Conservation (phyloP, 2,113 vertebrate genomes). For the Passer domesticus region DNA sequence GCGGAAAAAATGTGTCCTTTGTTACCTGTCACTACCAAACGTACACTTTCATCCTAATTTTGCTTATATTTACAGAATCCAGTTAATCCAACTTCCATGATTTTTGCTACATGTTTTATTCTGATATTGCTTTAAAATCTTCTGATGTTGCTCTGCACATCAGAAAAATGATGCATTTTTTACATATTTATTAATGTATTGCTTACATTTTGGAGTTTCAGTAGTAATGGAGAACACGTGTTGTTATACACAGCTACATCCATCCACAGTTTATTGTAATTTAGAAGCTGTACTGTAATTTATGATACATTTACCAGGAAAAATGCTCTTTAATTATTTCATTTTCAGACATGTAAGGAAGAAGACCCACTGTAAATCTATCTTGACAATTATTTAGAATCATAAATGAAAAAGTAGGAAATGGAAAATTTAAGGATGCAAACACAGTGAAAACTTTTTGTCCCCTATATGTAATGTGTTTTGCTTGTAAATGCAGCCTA, state of each 20-base stretch:
- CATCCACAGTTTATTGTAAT: neutral
- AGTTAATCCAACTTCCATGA: neutral
- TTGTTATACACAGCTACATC: neutral
- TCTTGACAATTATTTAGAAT: neutral
- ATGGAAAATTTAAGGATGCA: neutral
- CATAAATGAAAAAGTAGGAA: neutral
- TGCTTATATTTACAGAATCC: neutral
- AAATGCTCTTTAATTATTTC: neutral
- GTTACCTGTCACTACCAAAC: neutral
- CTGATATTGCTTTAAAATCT: neutral
- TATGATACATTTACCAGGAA: neutral
- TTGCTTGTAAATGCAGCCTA: neutral
- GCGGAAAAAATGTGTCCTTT: neutral
- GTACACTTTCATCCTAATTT: neutral
- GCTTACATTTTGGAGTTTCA: neutral
- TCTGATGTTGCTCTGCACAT: neutral
- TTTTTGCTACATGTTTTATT: neutral
- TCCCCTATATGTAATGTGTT: accelerated
- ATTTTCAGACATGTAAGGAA: neutral
- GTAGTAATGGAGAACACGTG: neutral
- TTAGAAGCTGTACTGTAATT: neutral
- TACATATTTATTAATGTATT: neutral
- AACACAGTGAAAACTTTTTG: neutral
- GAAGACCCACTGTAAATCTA: neutral
- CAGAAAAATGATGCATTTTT: neutral